These are phyloP conservation scores for Nilaparvata lugens DNA, from an alignment of 1,140 invertebrate species.

Conservation along the genomic window DNA sequence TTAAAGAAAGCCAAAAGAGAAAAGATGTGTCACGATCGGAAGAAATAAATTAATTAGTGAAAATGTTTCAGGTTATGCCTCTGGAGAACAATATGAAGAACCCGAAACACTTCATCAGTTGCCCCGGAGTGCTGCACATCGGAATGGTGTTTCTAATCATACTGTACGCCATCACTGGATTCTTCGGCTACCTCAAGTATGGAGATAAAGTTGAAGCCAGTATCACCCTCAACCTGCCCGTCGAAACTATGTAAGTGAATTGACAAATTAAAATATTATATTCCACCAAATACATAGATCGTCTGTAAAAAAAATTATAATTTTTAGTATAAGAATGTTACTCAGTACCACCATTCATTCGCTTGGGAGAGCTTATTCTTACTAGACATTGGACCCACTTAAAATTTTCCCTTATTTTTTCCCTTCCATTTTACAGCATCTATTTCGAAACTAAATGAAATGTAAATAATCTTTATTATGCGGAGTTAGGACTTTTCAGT, in stretches of 20 bases:
- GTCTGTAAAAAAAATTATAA: neutral
- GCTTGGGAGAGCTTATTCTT: neutral
- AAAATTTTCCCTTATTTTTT: too few relatives aligned
- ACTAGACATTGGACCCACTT: neutral
- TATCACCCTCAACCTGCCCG: constrained; percentile 63
- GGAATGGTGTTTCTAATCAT: constrained; percentile 72
- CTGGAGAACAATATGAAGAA: constrained; percentile 83
- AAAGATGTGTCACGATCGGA: too few relatives aligned
- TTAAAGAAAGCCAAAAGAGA: too few relatives aligned
- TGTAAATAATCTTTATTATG: too few relatives aligned
- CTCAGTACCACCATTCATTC: neutral
- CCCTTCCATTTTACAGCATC: too few relatives aligned
- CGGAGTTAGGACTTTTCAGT: too few relatives aligned
- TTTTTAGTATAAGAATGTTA: neutral
- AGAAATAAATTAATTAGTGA: too few relatives aligned
- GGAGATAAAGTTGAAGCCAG: constrained; percentile 51
- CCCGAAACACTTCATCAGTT: constrained; percentile 65
- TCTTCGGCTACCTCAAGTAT: constrained; percentile 74
- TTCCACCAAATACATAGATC: neutral
- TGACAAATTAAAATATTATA: neutral
- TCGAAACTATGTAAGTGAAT: constrained; percentile 50
- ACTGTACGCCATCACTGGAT: constrained; percentile 73
- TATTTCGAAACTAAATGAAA: too few relatives aligned
- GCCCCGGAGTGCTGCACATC: constrained; percentile 74
- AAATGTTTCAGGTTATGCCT: constrained; percentile 57